Base-by-base conservation (phyloP, 1,140 invertebrate species). In the Drosophila santomea region DNA sequence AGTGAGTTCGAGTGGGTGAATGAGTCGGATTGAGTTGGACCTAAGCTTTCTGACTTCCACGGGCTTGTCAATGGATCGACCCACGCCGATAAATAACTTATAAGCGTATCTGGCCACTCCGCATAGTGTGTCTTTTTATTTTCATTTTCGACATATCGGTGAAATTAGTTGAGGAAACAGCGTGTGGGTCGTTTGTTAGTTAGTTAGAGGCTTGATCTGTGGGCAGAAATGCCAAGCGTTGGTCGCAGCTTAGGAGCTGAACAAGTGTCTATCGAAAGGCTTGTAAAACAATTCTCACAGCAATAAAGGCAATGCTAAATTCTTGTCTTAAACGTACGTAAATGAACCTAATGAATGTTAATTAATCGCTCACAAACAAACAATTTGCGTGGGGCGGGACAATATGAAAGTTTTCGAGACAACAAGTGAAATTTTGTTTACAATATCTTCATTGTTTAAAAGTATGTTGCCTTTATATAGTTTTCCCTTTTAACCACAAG, bases 201-300 rank as follows among this genome's bases (percentile, higher is more conserved):
- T 68, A 68, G 64, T 66, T 66, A 45, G 45, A 15, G 32, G 35
- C n/a, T 51, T 44, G 0, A 17, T 10, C 32, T 71, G 68, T 72
- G 66, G 66, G 68, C 66, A 50, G 68, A 50, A 47, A 17, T 39
- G 51, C n/a, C 17, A 56, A 36, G 67, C 35, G 44, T 71, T 48
- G 63, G 32, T 43, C 11, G 36, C 8, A 32, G 8, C 17, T 61
- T 14, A 14, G 39, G 35, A 61, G 25, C 51, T 23, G n/a, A 64
- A 36, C 60, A 63, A 63, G 55, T 67, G 61, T 66, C 35, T 50
- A 17, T 50, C 10, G 15, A 28, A 12, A 28, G 64, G 20, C 47
- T 64, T 69, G 67, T 71, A 69, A 69, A 69, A 41, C 64, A 69
- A 71, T 71, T 71, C 67, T 50, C 67, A 71, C 64, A 71, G 43